Conservation (phyloP, 2,797 vertebrate genomes). For the Pseudocheirus occidentalis region DNA sequence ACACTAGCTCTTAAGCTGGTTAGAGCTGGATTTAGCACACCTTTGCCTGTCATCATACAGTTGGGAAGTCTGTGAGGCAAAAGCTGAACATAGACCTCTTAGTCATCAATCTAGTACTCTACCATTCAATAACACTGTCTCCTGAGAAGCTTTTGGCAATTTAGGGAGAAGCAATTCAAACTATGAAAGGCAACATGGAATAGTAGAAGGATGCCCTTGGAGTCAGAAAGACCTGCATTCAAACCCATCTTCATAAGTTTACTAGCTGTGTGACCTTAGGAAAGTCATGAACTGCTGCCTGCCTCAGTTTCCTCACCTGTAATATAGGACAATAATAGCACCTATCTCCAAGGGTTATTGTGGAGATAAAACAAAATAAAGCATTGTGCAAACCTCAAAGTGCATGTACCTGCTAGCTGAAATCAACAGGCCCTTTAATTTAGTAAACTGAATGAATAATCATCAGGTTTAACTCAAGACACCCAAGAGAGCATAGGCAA, state of each 20-base stretch:
- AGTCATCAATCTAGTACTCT: background rate
- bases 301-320: background rate
- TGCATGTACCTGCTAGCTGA: background rate
- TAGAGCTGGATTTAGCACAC: background rate
- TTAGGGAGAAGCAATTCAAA: background rate
- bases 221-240: background rate
- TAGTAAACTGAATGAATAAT: background rate
- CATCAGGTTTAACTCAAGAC: background rate
- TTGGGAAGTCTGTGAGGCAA: background rate
- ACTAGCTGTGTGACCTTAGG: background rate
- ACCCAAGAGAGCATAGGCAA: background rate
- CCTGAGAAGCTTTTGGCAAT: background rate
- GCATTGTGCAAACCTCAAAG: background rate
- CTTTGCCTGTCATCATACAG: background rate
- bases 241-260: background rate
- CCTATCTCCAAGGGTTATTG: background rate
- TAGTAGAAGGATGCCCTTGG: background rate
- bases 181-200: background rate
- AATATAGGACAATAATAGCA: background rate
- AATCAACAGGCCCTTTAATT: background rate
- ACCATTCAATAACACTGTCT: background rate
- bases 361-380: background rate
- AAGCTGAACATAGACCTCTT: background rate
- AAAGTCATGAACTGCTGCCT: background rate
- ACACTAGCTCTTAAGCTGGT: background rate